These are phyloP conservation scores for Melinaea menophilus DNA, from an alignment of 2,888 invertebrate species.

Conservation along the genomic window DNA sequence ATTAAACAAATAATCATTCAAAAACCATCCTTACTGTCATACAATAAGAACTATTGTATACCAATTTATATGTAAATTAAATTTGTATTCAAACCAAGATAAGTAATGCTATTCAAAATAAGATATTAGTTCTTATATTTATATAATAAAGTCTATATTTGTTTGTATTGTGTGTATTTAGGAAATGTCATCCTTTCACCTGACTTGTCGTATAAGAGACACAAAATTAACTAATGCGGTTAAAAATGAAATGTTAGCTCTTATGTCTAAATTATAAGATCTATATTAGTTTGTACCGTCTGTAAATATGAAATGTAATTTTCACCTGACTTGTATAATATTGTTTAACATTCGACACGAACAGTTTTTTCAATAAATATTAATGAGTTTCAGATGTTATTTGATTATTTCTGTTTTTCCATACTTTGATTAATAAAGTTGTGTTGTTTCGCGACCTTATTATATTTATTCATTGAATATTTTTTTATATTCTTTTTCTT, in stretches of 20 bases:
- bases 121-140: slow-evolving; percentile 28
- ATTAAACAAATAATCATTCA: slow-evolving; percentile 10
- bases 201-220: slow-evolving; percentile 4
- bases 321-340: slow-evolving; percentile 24
- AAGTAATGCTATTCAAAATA: slow-evolving; percentile 34
- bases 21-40: slow-evolving; percentile 26
- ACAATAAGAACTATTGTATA: slow-evolving; percentile 15
- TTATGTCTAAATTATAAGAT: slow-evolving; percentile 23
- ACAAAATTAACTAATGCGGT: slow-evolving; percentile 27
- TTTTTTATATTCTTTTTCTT: slow-evolving; percentile 20
- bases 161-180: slow-evolving; percentile 20
- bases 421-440: slow-evolving; percentile 66
- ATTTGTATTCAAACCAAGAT: slow-evolving; percentile 26
- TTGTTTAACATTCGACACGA: slow-evolving; percentile 53
- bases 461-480: slow-evolving; percentile 30
- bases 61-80: slow-evolving; percentile 12
- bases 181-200: slow-evolving; percentile 12
- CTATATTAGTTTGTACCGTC: slow-evolving; percentile 25
- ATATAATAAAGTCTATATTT: slow-evolving; percentile 27
- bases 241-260: slow-evolving; percentile 35
- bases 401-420: slow-evolving; percentile 44
- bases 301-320: slow-evolving; percentile 19
- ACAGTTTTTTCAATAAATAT: slow-evolving; percentile 58
- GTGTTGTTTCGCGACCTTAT: slow-evolving; percentile 33
- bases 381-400: slow-evolving; percentile 48